Evolutionary conservation across 2,888 invertebrate genomes (phyloP).

Genomic region (Micoletzkya japonica): DNA sequence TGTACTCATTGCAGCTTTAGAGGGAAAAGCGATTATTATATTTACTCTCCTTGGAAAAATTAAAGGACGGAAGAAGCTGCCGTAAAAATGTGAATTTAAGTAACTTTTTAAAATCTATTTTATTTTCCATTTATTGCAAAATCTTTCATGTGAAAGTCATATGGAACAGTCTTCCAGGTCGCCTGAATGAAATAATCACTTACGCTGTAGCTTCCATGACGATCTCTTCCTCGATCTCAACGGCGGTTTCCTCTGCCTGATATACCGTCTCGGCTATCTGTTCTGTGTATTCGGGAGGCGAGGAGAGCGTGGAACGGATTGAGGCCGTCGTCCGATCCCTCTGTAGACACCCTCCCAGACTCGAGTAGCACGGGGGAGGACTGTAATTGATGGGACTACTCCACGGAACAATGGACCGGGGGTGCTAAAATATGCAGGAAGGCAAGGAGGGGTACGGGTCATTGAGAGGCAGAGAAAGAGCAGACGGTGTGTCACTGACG

Average conservation of each 20-base stretch:
- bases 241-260: neutral
- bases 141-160: too few relatives aligned
- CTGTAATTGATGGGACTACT: neutral
- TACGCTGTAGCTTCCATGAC: slow-evolving; percentile 9
- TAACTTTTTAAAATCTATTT: too few relatives aligned
- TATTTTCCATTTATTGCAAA: too few relatives aligned
- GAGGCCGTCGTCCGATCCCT: neutral
- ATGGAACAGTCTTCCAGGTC: too few relatives aligned
- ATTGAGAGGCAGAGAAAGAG: neutral
- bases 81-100: too few relatives aligned
- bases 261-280: neutral
- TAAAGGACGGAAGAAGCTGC: too few relatives aligned
- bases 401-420: neutral
- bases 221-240: slow-evolving; percentile 24
- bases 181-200: neutral
- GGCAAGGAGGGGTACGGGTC: neutral
- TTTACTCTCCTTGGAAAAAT: too few relatives aligned
- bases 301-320: neutral
- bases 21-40: too few relatives aligned
- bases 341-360: slow-evolving; percentile 11
- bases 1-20: too few relatives aligned
- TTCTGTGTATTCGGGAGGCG: slow-evolving; percentile 17
- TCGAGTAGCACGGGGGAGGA: slow-evolving; percentile 12
- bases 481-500: neutral
- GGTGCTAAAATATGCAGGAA: neutral